Evolutionary conservation across 1,140 invertebrate species (phyloP).

Genomic region (Sycophila sp.): DNA sequence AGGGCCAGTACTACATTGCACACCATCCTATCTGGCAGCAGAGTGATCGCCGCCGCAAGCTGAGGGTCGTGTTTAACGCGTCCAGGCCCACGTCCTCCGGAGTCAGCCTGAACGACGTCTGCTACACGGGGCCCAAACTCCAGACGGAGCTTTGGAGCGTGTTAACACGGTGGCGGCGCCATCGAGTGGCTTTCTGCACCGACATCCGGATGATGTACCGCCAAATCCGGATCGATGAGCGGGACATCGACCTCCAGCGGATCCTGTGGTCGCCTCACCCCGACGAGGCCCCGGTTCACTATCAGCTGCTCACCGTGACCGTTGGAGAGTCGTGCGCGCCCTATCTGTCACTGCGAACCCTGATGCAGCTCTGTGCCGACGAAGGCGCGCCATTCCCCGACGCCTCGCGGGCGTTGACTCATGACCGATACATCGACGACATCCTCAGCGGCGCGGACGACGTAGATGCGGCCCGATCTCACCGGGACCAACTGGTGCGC

Average conservation of each 20-base stretch:
- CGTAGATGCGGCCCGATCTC: constrained; percentile 45
- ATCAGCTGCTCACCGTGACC: constrained; percentile 23
- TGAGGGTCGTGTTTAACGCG: constrained; percentile 2
- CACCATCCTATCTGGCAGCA: too few species aligned
- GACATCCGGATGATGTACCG: constrained; percentile 48
- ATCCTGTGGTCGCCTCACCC: constrained; percentile 36
- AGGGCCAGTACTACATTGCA: too few species aligned
- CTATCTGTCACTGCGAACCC: constrained; percentile 13
- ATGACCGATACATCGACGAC: constrained; percentile 45
- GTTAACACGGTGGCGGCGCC: constrained; percentile 11
- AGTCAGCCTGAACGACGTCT: constrained; percentile 49
- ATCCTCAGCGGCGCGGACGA: constrained; percentile 37
- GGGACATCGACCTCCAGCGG: constrained; percentile 30
- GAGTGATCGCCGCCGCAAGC: too few species aligned
- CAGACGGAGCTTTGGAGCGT: constrained; percentile 37
- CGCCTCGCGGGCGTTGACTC: constrained; percentile 36
- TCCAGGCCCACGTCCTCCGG: background rate
- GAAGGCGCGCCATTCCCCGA: background rate
- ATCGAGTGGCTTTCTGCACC: constrained; percentile 37
- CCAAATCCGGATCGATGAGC: constrained; percentile 29
- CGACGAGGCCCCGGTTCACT: background rate
- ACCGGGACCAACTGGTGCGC: constrained; percentile 44
- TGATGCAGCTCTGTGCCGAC: constrained; percentile 4
- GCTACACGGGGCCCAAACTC: constrained; percentile 37
- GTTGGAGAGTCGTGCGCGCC: constrained; percentile 17